Evolutionary conservation across 2,113 vertebrate species (phyloP), one percentile per base, ranked within the genome.

Genomic region (Carettochelys insculpta): DNA sequence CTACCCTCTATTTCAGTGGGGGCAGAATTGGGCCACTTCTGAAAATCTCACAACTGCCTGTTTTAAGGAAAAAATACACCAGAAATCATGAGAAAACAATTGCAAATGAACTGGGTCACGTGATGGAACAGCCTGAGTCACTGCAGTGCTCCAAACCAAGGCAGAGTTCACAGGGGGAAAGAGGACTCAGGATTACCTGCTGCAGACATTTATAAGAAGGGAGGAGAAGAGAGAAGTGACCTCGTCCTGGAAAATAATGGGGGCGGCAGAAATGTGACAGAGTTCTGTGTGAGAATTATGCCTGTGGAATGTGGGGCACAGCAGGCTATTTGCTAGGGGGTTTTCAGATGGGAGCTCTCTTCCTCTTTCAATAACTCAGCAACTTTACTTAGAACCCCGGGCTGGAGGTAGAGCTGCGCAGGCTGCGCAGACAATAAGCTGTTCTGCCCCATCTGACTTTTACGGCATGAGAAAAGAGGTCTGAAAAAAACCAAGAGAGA

Each of bases 201-300:
- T 4, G 79, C 9, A 47, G 9, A 53, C 77, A 52, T 80, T 88
- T 84, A 84, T 88, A 77, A 90, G 41, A 22, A 14, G 56, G 20
- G 29, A 56, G 20, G 83, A 77, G 48, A 78, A 34, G 61, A 88
- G 73, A 79, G 92, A 86, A 91, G 3, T 27, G n/a, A 47, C 82
- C 68, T 13, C 43, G 61, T 86, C 56, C 45, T 22, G 52, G 80
- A 77, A 86, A 86, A 80, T 68, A 78, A 47, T 13, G 61, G 87
- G 54, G 20, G 87, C 65, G 20, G 77, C 10, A 86, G 19, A 82
- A 89, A 73, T 38, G 61, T 27, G 25, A 41, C 80, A 73, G 38
- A 0, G 0, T 58, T 91, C 86, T 78, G 41, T 45, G 31, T 45
- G 16, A 38, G 48, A 90, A 85, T 81, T 25, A 65, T 76, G 11